Percentiles rank a stretch among this genome's conserved stretches.
Conservation (phyloP, 2,888 invertebrate genomes). For the Drosophila macrospina region DNA sequence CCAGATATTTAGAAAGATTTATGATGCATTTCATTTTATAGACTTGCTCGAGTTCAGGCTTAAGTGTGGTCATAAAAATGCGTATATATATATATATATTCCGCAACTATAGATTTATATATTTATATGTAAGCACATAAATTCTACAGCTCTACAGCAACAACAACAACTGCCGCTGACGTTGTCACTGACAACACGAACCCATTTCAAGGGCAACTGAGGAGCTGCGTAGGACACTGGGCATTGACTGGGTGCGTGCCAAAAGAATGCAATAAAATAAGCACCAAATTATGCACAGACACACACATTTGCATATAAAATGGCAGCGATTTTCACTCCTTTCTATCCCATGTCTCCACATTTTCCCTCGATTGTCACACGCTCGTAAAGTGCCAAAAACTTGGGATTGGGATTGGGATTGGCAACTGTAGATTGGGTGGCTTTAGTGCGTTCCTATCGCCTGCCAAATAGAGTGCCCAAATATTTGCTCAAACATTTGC, state of each 20-base stretch:
- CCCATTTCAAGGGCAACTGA: conserved; percentile 57
- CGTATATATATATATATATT: conserved; percentile 16
- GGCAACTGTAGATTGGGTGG: conserved; percentile 1
- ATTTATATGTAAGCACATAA: conserved; percentile 58
- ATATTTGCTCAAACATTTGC: conserved; percentile 40
- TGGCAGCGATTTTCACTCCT: conserved; percentile 28
- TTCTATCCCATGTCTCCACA: not conserved
- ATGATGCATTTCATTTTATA: conserved; percentile 35
- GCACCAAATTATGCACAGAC: conserved; percentile 63
- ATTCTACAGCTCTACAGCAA: conserved; percentile 35
- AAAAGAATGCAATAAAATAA: conserved; percentile 66
- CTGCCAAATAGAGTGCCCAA: conserved; percentile 43
- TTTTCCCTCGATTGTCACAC: conserved; percentile 12
- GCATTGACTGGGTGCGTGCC: conserved; percentile 50
- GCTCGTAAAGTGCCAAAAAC: conserved; percentile 29
- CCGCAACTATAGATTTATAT: conserved; percentile 50
- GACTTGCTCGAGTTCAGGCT: conserved; percentile 14
- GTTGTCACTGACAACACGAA: conserved; percentile 34
- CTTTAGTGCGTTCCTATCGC: conserved; percentile 7
- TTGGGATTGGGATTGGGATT: conserved; percentile 22
- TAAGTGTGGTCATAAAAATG: conserved; percentile 40
- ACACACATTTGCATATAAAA: conserved; percentile 61
- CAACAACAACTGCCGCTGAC: conserved; percentile 15
- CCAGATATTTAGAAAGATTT: conserved; percentile 19
- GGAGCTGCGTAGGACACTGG: conserved; percentile 12